These are phyloP conservation scores for Forficula auricularia DNA, from an alignment of 1,140 invertebrate species.

Conservation along the genomic window DNA sequence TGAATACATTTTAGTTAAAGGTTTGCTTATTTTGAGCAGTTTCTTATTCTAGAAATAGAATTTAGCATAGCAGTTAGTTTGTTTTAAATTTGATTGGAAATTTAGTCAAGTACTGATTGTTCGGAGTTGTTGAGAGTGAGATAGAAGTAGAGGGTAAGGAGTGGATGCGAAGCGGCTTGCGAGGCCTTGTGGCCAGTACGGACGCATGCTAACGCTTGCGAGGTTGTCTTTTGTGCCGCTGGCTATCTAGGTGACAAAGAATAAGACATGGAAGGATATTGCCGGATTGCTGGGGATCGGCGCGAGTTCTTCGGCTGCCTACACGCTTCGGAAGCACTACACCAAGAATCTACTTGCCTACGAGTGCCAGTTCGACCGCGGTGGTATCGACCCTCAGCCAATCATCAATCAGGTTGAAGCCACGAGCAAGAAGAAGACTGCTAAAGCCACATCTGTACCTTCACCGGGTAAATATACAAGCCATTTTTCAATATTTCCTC, in stretches of 20 bases:
- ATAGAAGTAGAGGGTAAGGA: too few species aligned
- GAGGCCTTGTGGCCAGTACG: too few species aligned
- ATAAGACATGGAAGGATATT: constrained; percentile 97
- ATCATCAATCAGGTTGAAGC: constrained; percentile 88
- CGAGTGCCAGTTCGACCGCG: constrained; percentile 92
- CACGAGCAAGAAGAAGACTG: constrained; percentile 69
- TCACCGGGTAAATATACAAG: constrained; percentile 65
- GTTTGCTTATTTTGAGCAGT: too few species aligned
- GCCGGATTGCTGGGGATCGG: constrained; percentile 82
- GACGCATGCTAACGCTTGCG: too few species aligned
- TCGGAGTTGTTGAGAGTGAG: too few species aligned
- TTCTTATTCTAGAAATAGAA: too few species aligned
- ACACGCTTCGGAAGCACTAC: constrained; percentile 92
- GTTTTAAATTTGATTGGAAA: too few species aligned
- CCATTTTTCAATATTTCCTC: background rate
- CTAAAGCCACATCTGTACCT: constrained; percentile 60
- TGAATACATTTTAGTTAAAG: too few species aligned
- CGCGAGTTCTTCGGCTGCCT: constrained; percentile 89
- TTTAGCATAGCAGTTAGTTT: too few species aligned
- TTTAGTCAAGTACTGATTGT: too few species aligned
- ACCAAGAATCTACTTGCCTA: constrained; percentile 89
- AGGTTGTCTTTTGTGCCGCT: background rate
- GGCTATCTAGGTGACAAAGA: constrained; percentile 72
- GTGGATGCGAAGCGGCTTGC: too few species aligned
- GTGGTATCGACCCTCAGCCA: constrained; percentile 85